Evolutionary conservation across 1,140 invertebrate genomes (phyloP), one percentile per base, ranked within the genome.

Genomic region (Calliopsis andreniformis): DNA sequence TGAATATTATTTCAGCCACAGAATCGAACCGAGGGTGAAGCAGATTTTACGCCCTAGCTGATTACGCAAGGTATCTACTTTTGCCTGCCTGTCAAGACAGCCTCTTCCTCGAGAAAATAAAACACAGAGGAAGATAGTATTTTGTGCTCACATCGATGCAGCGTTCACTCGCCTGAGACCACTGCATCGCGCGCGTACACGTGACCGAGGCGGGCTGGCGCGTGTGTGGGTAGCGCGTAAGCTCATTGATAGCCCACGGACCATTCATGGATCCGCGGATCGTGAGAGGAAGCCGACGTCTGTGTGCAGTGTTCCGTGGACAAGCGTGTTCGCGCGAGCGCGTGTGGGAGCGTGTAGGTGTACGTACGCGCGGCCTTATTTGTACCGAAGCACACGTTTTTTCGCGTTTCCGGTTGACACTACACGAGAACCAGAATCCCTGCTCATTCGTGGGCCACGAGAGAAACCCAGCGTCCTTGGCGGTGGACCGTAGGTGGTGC

Each of bases 261-360:
- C 81, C 82, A 84, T 84, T 84, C 83, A 83, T 84, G 83, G 82
- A 83, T 84, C 73, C 81, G 83, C 68, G 71, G 83, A 77, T 80
- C 78, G 81, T 80, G 84, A 86, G 84, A 86, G 84, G 84, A 86
- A 86, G 75, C 76, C 61, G 70, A 25, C 71, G 72, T 72, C 43
- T 53, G 56, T 56, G 78, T 76, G 67, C 51, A 53, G 51, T 67
- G 79, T 30, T 80, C 62, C 76, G 79, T 59, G 69, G 47, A 55
- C 28, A 39, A 63, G 61, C 51, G 39, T 25, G 20, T 8, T 55
- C 32, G 55, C 39, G 20, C 53, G 55, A 32, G 42, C 20, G 23
- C 45, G 68, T 76, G 78, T 80, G 53, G 66, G 62, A 63, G 80
- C 43, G 64, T 66, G 72, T 82, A 76, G 78, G 72, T 82, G 79